Conservation (phyloP, 2,797 vertebrate genomes). For the Myotis vivesi region DNA sequence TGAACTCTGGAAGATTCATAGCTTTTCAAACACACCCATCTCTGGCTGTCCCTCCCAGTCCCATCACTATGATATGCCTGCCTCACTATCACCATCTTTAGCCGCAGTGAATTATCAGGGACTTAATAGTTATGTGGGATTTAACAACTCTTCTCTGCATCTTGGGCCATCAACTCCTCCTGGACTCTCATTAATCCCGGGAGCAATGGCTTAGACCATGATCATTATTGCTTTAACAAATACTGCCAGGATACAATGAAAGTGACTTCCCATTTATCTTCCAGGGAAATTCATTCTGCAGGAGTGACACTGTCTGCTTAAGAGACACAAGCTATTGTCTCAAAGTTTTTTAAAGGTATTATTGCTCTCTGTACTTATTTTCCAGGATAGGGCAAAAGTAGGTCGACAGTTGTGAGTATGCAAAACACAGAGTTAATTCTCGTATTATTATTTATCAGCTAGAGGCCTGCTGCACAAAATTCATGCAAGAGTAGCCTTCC, state of each 20-base stretch:
- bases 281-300: conserved; percentile 71
- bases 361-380: conserved; percentile 35
- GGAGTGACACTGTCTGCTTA: conserved; percentile 70
- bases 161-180: conserved; percentile 60
- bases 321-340: conserved; percentile 66
- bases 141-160: conserved; percentile 61
- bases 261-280: conserved; percentile 76
- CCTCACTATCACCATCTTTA: conserved; percentile 31
- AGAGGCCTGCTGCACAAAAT: too few relatives aligned
- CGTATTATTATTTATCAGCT: too few relatives aligned
- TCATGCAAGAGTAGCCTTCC: too few relatives aligned
- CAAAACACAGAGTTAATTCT: neutral
- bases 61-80: conserved; percentile 36
- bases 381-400: neutral
- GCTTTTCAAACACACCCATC: conserved; percentile 39
- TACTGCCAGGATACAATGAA: conserved; percentile 64
- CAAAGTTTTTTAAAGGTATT: conserved; percentile 32
- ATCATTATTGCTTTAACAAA: conserved; percentile 77
- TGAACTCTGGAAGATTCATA: conserved; percentile 18
- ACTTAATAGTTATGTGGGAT: conserved; percentile 64
- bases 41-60: conserved; percentile 47
- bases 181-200: conserved; percentile 68
- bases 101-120: conserved; percentile 52
- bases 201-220: conserved; percentile 67
- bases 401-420: neutral